These are phyloP conservation scores for Trimorus sp. DNA, from an alignment of 2,888 invertebrate genomes.

Conservation along the genomic window DNA sequence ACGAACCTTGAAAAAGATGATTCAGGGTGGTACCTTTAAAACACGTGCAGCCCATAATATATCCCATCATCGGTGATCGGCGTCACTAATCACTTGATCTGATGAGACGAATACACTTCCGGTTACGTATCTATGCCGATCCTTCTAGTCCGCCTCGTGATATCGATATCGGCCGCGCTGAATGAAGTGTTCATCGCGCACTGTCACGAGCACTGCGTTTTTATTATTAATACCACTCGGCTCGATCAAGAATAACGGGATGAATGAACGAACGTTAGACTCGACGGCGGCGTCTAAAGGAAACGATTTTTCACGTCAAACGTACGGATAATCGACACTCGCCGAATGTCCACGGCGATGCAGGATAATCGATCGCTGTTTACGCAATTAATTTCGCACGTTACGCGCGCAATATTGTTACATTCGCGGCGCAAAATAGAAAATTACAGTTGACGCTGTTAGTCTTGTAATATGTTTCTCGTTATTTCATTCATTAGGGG, in stretches of 20 bases:
- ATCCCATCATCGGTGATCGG: constrained; percentile 90
- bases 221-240: constrained; percentile 58
- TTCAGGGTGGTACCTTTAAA: constrained; percentile 88
- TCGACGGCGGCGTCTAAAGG: constrained; percentile 13
- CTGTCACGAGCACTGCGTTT: constrained; percentile 65
- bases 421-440: no score
- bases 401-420: no score
- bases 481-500: no score
- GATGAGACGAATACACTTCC: constrained; percentile 58
- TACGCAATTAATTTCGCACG: no score
- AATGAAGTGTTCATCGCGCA: constrained; percentile 72
- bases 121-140: constrained; percentile 51
- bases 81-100: constrained; percentile 67
- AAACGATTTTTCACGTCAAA: constrained; percentile 20
- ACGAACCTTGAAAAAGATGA: constrained; percentile 80
- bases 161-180: constrained; percentile 68
- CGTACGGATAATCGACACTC: no score
- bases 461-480: no score
- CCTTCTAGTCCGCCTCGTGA: constrained; percentile 48
- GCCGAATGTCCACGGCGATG: no score
- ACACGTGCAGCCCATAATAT: constrained; percentile 97
- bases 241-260: constrained; percentile 66
- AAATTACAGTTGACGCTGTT: no score
- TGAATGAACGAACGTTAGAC: constrained; percentile 48
- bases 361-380: no score